Evolutionary conservation across 2,888 invertebrate genomes (phyloP), one percentile per base, ranked within the genome.

Genomic region (Perithous albicinctus): DNA sequence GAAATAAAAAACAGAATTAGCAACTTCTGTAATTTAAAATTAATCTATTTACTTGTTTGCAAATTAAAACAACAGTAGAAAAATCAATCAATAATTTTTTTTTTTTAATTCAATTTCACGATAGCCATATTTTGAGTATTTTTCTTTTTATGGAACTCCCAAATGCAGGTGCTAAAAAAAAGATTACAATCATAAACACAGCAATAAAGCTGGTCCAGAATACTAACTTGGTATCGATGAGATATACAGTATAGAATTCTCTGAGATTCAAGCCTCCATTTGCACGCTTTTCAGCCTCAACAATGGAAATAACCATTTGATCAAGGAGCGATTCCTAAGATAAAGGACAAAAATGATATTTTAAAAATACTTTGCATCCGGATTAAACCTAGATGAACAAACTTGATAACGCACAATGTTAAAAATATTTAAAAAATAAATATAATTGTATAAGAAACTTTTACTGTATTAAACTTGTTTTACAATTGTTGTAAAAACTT

Each of bases 191-290:
- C n/a, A n/a, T n/a, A n/a, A n/a, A n/a, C 2, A 3, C 2, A 41
- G 8, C 41, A 12, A 12, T 41, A 51, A 7, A 20, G 7, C 18
- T 20, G 18, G 23, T 51, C 1, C 8, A 32, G 23, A 32, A 75
- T 79, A 93, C 95, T 94, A 93, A 96, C 96, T 96, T 96, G 82
- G 96, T 95, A 94, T 96, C 96, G 89, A 96, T 95, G 90, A 96
- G 94, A 93, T 96, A 96, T 46, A 96, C 96, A 0, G 96, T 96
- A 91, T 96, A 96, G 93, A 95, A 96, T 91, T 96, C 96, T 88
- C 96, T 93, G 72, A 96, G 94, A 92, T 96, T 96, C 64, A 96
- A 92, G 8, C 96, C 95, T 51, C 96, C 95, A 91, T 96, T 96
- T 59, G 96, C 95, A 79, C 96, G 94, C 91, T 96, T 96, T 90